Conservation (phyloP, 2,888 invertebrate species). For the Dolomedes plantarius region DNA sequence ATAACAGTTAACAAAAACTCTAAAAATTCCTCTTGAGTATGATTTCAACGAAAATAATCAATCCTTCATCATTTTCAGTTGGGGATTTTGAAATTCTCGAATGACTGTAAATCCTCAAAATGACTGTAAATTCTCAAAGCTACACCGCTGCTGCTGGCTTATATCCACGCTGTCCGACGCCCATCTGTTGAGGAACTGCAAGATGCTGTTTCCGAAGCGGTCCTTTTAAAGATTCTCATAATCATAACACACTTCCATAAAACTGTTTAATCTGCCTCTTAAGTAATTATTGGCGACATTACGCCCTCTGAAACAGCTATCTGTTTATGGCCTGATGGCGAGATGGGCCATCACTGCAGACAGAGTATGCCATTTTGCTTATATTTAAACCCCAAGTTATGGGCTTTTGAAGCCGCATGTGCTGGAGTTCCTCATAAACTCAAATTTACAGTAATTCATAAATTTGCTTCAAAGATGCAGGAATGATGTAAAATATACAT, state of each 20-base stretch:
- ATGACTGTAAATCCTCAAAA: too few species aligned
- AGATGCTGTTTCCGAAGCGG: not conserved
- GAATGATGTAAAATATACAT: too few species aligned
- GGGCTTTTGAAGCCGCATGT: not conserved
- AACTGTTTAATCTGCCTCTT: constrained; percentile 49
- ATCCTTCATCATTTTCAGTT: too few species aligned
- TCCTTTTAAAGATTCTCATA: constrained; percentile 35
- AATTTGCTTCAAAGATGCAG: not conserved
- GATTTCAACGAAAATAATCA: too few species aligned
- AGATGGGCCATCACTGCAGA: constrained; percentile 19
- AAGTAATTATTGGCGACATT: constrained; percentile 50
- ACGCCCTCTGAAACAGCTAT: not conserved
- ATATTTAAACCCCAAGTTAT: constrained; percentile 20
- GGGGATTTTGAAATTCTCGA: too few species aligned
- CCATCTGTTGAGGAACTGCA: too few species aligned
- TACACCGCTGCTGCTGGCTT: too few species aligned
- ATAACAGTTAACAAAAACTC: too few species aligned
- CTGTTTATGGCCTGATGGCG: constrained; percentile 31
- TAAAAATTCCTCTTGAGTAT: too few species aligned
- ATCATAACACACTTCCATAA: constrained; percentile 50
- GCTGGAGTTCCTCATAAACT: not conserved
- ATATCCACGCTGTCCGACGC: too few species aligned
- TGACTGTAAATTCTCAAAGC: too few species aligned
- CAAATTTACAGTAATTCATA: not conserved
- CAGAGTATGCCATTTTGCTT: not conserved